phyloP scores from a whole-genome alignment of 2,888 invertebrate genomes.

The Drosophila antonietae region DNA sequence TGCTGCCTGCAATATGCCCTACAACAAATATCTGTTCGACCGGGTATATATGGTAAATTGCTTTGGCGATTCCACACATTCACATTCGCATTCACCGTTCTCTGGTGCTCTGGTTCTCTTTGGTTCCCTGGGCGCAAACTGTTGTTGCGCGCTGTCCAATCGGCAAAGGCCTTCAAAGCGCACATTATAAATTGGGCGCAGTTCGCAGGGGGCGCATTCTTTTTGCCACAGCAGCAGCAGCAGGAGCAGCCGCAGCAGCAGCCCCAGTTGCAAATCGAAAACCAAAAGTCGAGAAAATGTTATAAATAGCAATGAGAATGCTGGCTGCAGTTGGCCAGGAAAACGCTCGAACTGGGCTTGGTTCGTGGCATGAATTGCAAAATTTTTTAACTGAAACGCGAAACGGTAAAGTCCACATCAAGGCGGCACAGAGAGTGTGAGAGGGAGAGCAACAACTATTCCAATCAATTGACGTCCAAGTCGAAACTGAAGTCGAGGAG shows the following conservation, averaged over 20 bases:
- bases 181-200: conserved; percentile 57
- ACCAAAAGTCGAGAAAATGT: conserved; percentile 47
- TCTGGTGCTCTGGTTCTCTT: conserved; percentile 2
- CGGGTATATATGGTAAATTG: conserved; percentile 24
- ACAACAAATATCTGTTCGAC: not conserved
- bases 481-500: conserved; percentile 46
- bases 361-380: conserved; percentile 59
- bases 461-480: conserved; percentile 67
- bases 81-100: conserved; percentile 15
- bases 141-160: conserved; percentile 9
- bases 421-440: not conserved
- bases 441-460: conserved; percentile 52
- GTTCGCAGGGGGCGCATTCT: conserved; percentile 59
- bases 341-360: conserved; percentile 33
- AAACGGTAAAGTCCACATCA: conserved; percentile 57
- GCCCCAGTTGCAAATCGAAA: conserved; percentile 33
- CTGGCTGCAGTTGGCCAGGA: conserved; percentile 17
- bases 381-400: conserved; percentile 60
- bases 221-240: conserved; percentile 20
- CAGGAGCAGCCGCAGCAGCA: too few species aligned
- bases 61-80: conserved; percentile 16
- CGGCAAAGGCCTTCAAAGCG: conserved; percentile 55
- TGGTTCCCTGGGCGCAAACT: conserved; percentile 13
- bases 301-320: conserved; percentile 53
- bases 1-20: conserved; percentile 11